Evolutionary conservation across 2,113 vertebrate species (phyloP).

Genomic region (Engraulis encrasicolus): DNA sequence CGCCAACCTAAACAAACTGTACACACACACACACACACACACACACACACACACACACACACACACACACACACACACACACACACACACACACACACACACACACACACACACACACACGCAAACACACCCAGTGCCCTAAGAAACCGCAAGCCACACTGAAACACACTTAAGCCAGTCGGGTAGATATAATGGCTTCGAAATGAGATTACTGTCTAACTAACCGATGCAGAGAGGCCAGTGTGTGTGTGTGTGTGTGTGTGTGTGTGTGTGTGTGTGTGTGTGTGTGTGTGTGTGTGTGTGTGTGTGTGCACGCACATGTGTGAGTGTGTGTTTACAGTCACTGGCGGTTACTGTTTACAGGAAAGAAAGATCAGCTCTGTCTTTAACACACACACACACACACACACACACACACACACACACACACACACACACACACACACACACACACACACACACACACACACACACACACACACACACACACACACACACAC

Average conservation of each 20-base stretch:
- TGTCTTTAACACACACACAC: too few relatives aligned
- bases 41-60: neutral
- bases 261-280: neutral
- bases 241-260: neutral
- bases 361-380: neutral
- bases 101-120: neutral
- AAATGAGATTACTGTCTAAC: neutral
- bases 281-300: neutral
- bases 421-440: too few relatives aligned
- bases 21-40: conserved; percentile 65
- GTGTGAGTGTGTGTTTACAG: neutral
- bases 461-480: too few relatives aligned
- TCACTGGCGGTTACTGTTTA: neutral
- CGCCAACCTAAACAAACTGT: conserved; percentile 74
- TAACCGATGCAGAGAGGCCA: neutral
- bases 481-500: too few relatives aligned
- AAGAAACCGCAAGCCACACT: neutral
- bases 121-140: neutral
- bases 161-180: neutral
- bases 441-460: too few relatives aligned
- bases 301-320: too few relatives aligned
- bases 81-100: neutral
- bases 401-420: too few relatives aligned
- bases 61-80: neutral
- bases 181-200: neutral